These are phyloP conservation scores for Elymnias hypermnestra DNA, from an alignment of 1,140 invertebrate species.

Conservation along the genomic window DNA sequence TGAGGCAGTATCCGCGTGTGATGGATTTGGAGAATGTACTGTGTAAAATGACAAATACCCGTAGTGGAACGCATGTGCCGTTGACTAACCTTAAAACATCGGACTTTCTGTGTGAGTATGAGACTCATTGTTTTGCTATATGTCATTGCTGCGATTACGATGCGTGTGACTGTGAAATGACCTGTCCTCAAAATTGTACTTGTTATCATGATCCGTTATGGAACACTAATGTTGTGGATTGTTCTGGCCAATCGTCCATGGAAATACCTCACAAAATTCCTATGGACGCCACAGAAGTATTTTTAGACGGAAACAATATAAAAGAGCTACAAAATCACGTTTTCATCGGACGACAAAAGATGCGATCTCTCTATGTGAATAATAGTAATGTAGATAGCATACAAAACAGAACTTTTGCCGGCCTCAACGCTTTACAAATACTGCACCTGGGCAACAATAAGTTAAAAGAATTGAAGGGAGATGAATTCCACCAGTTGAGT, in stretches of 20 bases:
- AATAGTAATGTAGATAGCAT: constrained; percentile 89
- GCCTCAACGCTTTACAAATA: constrained; percentile 86
- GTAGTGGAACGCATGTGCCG: constrained; percentile 82
- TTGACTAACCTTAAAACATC: constrained; percentile 81
- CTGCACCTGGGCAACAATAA: constrained; percentile 92
- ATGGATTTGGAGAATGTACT: constrained; percentile 92
- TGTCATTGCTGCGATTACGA: constrained; percentile 97
- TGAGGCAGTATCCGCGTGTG: constrained; percentile 87
- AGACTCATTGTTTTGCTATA: constrained; percentile 93
- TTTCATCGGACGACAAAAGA: constrained; percentile 94
- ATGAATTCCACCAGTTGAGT: constrained; percentile 91
- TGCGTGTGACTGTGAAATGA: constrained; percentile 97
- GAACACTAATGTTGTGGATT: constrained; percentile 95
- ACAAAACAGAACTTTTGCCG: constrained; percentile 94
- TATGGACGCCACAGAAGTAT: constrained; percentile 95
- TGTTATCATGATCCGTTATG: constrained; percentile 95
- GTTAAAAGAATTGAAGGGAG: constrained; percentile 87
- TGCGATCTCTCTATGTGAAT: constrained; percentile 91
- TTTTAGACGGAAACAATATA: constrained; percentile 93
- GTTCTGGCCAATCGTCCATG: constrained; percentile 84
- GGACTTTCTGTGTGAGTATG: constrained; percentile 93
- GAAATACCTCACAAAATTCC: constrained; percentile 90
- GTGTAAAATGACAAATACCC: constrained; percentile 88
- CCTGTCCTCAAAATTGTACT: constrained; percentile 92
- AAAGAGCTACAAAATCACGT: constrained; percentile 90